Evolutionary conservation across 1,140 invertebrate species (phyloP).

Genomic region (Conus betulinus): DNA sequence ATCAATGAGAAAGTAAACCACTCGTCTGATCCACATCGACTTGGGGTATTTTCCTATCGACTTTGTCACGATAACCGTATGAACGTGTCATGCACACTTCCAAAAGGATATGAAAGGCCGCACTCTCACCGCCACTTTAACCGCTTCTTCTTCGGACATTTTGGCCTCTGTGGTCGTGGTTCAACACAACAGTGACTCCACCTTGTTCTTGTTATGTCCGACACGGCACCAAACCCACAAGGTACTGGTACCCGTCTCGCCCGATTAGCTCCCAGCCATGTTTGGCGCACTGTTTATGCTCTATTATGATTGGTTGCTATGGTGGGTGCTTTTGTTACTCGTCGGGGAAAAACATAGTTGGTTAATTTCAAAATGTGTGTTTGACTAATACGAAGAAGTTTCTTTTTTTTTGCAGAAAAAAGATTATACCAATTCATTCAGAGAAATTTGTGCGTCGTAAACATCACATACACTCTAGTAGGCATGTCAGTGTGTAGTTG

Average conservation of each 20-base stretch:
- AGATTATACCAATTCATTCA: too few relatives aligned
- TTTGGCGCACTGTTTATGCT: conserved; percentile 36
- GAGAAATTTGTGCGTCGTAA: too few relatives aligned
- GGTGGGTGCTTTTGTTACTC: neutral
- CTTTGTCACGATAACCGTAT: too few relatives aligned
- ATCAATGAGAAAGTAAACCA: too few relatives aligned
- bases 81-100: neutral
- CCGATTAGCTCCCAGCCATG: conserved; percentile 7
- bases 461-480: too few relatives aligned
- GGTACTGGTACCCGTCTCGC: neutral
- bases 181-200: neutral
- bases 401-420: too few relatives aligned
- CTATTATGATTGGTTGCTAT: conserved; percentile 33
- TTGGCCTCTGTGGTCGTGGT: conserved; percentile 23
- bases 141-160: conserved; percentile 77
- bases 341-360: neutral
- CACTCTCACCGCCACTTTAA: conserved; percentile 81
- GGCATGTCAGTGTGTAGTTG: too few relatives aligned
- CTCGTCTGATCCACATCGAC: too few relatives aligned
- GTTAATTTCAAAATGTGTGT: neutral
- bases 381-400: too few relatives aligned
- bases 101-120: conserved; percentile 80
- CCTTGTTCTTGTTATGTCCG: neutral
- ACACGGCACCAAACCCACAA: neutral
- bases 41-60: too few relatives aligned